A percentile compares a stretch with the other conserved stretches of the same genome.
Evolutionary conservation across 2,113 vertebrate genomes (phyloP).

Genomic region (Suricata suricatta): DNA sequence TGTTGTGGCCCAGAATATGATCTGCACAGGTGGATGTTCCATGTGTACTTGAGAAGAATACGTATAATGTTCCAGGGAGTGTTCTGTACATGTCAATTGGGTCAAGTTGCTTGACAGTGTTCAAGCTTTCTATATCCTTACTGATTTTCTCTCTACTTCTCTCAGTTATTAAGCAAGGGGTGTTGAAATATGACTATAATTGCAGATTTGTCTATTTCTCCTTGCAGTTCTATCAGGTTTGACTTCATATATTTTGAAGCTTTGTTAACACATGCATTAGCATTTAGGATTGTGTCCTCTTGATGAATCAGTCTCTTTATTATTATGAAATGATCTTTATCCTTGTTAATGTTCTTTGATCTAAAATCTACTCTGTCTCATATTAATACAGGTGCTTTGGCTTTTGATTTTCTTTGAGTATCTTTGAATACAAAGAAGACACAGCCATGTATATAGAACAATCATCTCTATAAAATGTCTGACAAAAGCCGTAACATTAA

Average conservation of each 20-base stretch:
- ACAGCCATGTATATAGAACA: background rate
- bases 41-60: background rate
- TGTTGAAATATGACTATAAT: background rate
- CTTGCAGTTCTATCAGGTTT: background rate
- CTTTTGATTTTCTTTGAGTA: background rate
- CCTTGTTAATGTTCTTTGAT: constrained; percentile 4
- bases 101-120: background rate
- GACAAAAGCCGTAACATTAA: background rate
- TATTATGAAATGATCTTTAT: constrained; percentile 6
- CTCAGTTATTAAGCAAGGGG: background rate
- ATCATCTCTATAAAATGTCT: background rate
- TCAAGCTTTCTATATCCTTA: background rate
- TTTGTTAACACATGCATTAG: background rate
- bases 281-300: background rate
- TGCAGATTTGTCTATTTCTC: constrained; percentile 7
- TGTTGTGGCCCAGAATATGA: background rate
- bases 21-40: background rate
- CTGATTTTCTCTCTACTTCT: background rate
- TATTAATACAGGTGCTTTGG: background rate
- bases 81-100: background rate
- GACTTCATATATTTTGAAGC: constrained; percentile 10
- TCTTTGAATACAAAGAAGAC: background rate
- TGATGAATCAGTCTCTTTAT: background rate
- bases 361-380: constrained; percentile 15
- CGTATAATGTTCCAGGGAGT: background rate